A percentile compares a stretch with the other conserved stretches of the same genome.
These are phyloP conservation scores for Nyctalus aviator DNA, from an alignment of 2,797 vertebrate genomes.

Conservation along the genomic window DNA sequence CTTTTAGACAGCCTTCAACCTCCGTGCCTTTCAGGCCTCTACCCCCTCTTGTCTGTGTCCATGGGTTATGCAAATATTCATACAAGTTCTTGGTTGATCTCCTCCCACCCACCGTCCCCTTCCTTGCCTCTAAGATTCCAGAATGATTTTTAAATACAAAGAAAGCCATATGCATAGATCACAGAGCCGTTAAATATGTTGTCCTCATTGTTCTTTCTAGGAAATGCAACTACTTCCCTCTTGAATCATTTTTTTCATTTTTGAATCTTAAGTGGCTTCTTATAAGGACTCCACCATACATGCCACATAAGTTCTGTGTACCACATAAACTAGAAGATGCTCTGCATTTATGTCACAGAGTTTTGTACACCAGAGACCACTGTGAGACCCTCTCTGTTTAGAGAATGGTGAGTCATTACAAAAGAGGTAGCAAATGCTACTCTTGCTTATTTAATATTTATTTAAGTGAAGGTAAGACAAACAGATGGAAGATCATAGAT, in stretches of 20 bases:
- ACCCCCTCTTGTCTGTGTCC: no score
- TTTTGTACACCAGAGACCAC: background rate
- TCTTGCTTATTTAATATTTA: background rate
- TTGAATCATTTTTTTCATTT: background rate
- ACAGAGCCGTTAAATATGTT: background rate
- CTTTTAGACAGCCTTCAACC: no score
- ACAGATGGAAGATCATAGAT: constrained; percentile 32
- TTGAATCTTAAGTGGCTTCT: constrained; percentile 9
- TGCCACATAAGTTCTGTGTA: background rate
- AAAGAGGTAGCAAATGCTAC: constrained; percentile 7
- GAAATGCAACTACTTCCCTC: constrained; percentile 6
- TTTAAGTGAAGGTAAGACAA: constrained; percentile 37
- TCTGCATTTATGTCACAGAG: background rate
- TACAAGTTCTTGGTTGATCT: no score
- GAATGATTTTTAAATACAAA: constrained; percentile 50
- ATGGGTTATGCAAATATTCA: no score
- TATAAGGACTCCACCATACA: background rate
- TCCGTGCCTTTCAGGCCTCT: no score
- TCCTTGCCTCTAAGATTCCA: no score
- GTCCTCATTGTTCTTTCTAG: background rate
- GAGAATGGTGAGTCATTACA: constrained; percentile 14
- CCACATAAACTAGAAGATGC: background rate
- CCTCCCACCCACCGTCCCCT: no score
- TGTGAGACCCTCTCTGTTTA: constrained; percentile 24
- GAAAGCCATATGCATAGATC: constrained; percentile 15